A percentile compares a stretch with the other conserved stretches of the same genome.
phyloP scores from a whole-genome alignment of 2,113 vertebrate species.

The Mohoua ochrocephala region DNA sequence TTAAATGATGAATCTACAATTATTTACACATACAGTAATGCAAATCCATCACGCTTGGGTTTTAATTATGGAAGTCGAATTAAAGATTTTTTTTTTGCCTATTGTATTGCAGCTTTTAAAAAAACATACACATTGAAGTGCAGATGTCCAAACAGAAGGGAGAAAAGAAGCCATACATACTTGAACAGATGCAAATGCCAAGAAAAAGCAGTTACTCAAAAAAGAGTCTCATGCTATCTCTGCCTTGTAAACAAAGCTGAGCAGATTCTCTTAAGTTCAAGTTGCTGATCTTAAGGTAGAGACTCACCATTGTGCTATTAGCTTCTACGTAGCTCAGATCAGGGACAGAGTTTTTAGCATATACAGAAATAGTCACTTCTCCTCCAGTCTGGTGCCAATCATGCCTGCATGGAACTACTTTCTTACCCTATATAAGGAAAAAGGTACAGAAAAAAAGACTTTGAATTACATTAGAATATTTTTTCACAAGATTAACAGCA shows the following conservation, averaged over 20 bases:
- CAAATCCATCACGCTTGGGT: neutral
- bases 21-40: neutral
- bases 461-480: neutral
- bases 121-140: neutral
- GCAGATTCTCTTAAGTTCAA: neutral
- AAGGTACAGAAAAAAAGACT: neutral
- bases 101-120: neutral
- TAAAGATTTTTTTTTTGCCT: neutral
- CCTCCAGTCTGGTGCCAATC: conserved; percentile 97
- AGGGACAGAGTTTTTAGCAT: conserved; percentile 91
- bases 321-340: conserved; percentile 89
- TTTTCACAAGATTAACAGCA: neutral
- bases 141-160: neutral
- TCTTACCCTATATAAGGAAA: conserved; percentile 77
- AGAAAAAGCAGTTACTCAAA: neutral
- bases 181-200: neutral
- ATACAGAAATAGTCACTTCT: conserved; percentile 94
- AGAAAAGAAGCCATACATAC: neutral
- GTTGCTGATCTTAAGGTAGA: neutral
- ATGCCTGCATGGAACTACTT: conserved; percentile 89
- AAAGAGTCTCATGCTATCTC: neutral
- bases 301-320: conserved; percentile 88
- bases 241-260: neutral
- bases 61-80: neutral
- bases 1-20: neutral